phyloP scores from a whole-genome alignment of 2,113 vertebrate species.

The Cisticola juncidis region DNA sequence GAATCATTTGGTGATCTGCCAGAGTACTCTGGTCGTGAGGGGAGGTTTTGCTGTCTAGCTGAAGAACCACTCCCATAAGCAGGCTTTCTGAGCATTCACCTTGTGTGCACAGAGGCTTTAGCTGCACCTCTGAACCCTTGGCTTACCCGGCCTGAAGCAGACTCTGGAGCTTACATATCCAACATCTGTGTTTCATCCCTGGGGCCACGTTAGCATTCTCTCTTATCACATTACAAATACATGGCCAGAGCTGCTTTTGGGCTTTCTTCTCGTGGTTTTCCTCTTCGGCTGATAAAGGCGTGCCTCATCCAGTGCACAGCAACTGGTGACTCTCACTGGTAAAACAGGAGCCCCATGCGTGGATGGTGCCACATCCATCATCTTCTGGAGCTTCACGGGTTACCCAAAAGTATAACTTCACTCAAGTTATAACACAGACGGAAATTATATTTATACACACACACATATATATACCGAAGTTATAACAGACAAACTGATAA shows the following conservation, averaged over 20 bases:
- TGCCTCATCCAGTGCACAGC: neutral
- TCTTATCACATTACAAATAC: constrained; percentile 14
- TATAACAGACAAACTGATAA: neutral
- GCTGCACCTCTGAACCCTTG: neutral
- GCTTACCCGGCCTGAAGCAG: neutral
- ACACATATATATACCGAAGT: too few species aligned
- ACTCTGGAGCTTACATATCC: neutral
- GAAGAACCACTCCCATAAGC: constrained; percentile 6
- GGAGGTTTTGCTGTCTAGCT: constrained; percentile 37
- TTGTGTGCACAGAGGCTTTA: neutral
- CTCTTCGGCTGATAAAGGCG: constrained; percentile 1
- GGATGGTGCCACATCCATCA: neutral
- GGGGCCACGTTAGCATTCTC: neutral
- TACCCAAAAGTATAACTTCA: neutral
- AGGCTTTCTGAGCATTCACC: constrained; percentile 13
- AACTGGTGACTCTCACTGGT: neutral
- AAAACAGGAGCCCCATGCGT: neutral
- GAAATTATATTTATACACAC: too few species aligned
- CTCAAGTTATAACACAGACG: too few species aligned
- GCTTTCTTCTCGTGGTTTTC: constrained; percentile 16
- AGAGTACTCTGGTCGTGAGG: constrained; percentile 36
- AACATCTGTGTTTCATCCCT: neutral
- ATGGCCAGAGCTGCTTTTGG: neutral
- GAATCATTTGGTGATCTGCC: constrained; percentile 57
- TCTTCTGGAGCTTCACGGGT: neutral